Conservation (phyloP, 2,888 invertebrate species). For the Drosophila kokeensis region DNA sequence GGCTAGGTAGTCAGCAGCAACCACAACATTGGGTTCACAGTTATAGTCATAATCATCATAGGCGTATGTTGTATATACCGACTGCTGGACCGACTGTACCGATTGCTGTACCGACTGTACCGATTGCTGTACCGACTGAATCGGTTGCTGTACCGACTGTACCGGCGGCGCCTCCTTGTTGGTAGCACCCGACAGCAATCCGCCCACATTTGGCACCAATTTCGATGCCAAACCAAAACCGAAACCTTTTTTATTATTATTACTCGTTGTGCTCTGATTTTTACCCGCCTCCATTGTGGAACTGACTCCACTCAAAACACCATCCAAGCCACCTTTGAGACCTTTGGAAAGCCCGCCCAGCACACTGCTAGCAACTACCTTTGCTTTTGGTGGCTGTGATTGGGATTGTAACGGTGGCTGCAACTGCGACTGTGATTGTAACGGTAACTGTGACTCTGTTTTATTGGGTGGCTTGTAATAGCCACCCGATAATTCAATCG, state of each 20-base stretch:
- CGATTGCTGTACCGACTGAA: background rate
- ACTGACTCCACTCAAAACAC: conserved; percentile 75
- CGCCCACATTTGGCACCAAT: conserved; percentile 80
- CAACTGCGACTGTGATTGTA: background rate
- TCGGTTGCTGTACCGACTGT: background rate
- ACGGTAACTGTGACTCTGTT: background rate
- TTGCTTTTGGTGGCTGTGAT: conserved; percentile 63
- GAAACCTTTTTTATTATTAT: conserved; percentile 66
- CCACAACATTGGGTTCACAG: background rate
- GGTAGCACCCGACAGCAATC: conserved; percentile 58
- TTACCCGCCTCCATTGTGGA: conserved; percentile 47
- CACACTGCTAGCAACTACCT: conserved; percentile 72
- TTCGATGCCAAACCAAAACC: conserved; percentile 82
- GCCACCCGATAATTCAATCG: background rate
- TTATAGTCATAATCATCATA: background rate
- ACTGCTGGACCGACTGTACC: background rate
- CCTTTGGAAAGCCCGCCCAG: conserved; percentile 82
- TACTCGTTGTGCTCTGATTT: conserved; percentile 3
- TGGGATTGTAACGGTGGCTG: conserved; percentile 1
- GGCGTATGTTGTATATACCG: background rate
- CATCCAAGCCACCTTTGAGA: conserved; percentile 81
- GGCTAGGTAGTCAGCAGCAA: background rate
- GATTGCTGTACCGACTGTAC: background rate
- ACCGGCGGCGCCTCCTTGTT: conserved; percentile 29
- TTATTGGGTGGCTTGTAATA: background rate